Base-by-base conservation (phyloP, 92 coral and sea anemone species). In the Diadumene lineata region DNA sequence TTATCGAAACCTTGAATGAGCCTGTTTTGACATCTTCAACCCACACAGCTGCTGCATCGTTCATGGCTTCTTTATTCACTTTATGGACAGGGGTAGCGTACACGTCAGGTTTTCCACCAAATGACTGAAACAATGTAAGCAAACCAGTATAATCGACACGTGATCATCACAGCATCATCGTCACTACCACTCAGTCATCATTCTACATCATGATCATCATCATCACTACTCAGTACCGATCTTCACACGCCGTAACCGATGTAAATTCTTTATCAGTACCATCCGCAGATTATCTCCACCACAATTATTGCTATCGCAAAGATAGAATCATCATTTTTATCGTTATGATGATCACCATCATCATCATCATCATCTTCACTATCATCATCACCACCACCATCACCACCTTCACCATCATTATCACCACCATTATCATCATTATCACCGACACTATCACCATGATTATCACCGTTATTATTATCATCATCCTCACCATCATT, bases 1-100 rank as follows among this genome's bases (percentile, higher is more conserved):
- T n/a, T n/a, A n/a, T n/a, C n/a, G n/a, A n/a, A n/a, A n/a, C n/a
- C n/a, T n/a, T n/a, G 69, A 86, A 86, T 32, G 86, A 69, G 7
- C 30, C 1, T 13, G 53, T 57, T 43, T 69, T 58, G 44, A 86
- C 69, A 77, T 86, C 70, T 44, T 85, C 90, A 25, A 85, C 82
- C 90, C 90, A 85, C 1, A 80, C 38, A 7, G 86, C 75, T 43
- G 82, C 74, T 15, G 90, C 90, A 56, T 85, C 90, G 33, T 70
- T 43, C 24, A 60, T 31, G 43, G 50, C 31, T 25, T 64, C 71
- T 19, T 69, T 74, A 8, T 11, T 53, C 30, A 43, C 46, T 18
- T 43, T 71, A 74, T 86, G 90, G 1, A 81, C 83, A 15, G 76
- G 62, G 34, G 90, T 81, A 13, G 82, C 76, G 27, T 81, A 81